Evolutionary conservation across 2,113 vertebrate genomes (phyloP).

Genomic region (Scomber japonicus): DNA sequence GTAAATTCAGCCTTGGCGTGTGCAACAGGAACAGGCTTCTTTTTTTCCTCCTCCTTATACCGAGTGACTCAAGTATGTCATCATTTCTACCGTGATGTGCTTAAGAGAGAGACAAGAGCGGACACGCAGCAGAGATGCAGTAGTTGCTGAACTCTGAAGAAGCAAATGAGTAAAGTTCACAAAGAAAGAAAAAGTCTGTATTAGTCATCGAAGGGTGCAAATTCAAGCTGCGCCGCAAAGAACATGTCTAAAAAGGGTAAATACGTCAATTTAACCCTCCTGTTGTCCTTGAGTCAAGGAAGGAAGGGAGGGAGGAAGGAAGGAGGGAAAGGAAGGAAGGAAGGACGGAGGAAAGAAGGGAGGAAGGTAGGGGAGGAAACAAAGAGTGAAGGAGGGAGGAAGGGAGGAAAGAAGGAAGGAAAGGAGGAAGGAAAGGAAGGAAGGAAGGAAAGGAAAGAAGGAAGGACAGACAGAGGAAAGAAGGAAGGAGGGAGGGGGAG

Average conservation of each 20-base stretch:
- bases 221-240: neutral
- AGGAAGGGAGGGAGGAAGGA: no score
- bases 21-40: conserved; percentile 9
- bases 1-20: neutral
- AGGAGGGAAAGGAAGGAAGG: no score
- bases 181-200: neutral
- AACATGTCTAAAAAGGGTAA: accelerated
- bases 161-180: conserved; percentile 1
- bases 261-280: neutral
- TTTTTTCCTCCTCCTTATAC: neutral
- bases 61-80: conserved; percentile 44
- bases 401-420: no score
- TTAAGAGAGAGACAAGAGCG: conserved; percentile 47
- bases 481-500: no score
- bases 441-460: no score
- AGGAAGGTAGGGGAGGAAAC: no score
- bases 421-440: no score
- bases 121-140: conserved; percentile 47
- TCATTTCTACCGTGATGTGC: conserved; percentile 42
- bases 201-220: neutral
- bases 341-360: no score
- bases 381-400: no score
- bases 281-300: no score
- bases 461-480: no score
- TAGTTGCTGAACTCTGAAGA: neutral